These are phyloP conservation scores for Capromys pilorides DNA, from an alignment of 2,797 vertebrate species.

Conservation along the genomic window DNA sequence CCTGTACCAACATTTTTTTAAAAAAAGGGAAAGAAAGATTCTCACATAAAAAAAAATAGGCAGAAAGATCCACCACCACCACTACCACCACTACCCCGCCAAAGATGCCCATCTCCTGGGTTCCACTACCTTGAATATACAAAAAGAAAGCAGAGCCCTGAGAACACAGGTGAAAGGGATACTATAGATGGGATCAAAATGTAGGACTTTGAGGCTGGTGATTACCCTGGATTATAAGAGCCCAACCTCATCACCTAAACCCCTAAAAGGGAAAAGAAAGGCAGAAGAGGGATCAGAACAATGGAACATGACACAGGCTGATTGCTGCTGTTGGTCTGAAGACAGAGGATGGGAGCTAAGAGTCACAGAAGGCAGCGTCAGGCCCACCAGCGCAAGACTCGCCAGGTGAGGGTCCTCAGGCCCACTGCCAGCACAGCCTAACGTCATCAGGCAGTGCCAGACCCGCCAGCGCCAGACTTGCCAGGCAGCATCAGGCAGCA, in stretches of 20 bases:
- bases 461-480: no score
- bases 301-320: neutral
- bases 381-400: no score
- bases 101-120: neutral
- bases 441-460: no score
- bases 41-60: neutral
- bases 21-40: neutral
- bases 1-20: no score
- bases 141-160: slow-evolving; percentile 24
- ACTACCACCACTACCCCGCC: neutral
- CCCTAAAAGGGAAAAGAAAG: neutral
- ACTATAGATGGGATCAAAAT: neutral
- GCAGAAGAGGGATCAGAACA: neutral
- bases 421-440: no score
- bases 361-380: no score
- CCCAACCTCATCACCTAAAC: neutral
- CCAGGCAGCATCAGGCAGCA: no score
- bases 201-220: neutral
- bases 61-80: neutral
- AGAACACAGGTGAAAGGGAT: neutral
- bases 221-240: neutral
- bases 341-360: neutral
- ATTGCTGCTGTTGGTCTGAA: neutral
- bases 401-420: no score
- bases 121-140: neutral